Percentiles rank a stretch among this genome's conserved stretches.
phyloP scores from a whole-genome alignment of 30 jellyfish, hydroid and myxozoan genomes.

The Clytia hemisphaerica region DNA sequence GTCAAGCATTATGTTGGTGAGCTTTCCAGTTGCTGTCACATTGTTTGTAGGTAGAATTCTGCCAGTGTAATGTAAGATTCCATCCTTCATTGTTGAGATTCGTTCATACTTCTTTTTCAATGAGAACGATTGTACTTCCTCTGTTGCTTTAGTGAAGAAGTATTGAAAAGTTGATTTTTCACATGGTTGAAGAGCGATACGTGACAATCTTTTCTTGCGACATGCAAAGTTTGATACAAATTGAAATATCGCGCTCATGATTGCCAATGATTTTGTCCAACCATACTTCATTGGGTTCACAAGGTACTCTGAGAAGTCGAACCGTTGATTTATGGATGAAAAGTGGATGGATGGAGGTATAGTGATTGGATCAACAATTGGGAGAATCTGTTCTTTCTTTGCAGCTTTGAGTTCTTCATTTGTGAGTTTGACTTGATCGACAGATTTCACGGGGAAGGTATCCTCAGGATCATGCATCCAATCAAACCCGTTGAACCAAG shows the following conservation, averaged over 20 bases:
- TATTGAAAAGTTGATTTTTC: too few species aligned
- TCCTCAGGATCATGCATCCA: background rate
- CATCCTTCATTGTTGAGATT: too few species aligned
- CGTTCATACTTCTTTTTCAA: background rate
- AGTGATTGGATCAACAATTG: background rate
- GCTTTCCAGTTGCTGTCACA: background rate
- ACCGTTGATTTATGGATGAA: background rate
- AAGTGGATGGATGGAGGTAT: background rate
- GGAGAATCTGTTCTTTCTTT: background rate
- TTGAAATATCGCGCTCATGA: too few species aligned
- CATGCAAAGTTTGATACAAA: too few species aligned
- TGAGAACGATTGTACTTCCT: background rate
- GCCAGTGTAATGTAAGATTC: background rate
- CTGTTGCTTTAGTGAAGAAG: slow-evolving; percentile 2
- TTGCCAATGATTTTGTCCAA: background rate
- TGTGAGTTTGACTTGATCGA: background rate
- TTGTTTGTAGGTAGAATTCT: background rate
- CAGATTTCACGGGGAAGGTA: background rate
- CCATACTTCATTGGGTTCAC: background rate
- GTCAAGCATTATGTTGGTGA: background rate
- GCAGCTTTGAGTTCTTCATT: background rate
- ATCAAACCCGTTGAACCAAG: slow-evolving; percentile 1
- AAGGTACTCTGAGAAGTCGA: background rate
- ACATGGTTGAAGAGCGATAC: too few species aligned
- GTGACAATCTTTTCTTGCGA: too few species aligned